Evolutionary conservation across 2,888 invertebrate species (phyloP).

Genomic region (Villa cingulata): DNA sequence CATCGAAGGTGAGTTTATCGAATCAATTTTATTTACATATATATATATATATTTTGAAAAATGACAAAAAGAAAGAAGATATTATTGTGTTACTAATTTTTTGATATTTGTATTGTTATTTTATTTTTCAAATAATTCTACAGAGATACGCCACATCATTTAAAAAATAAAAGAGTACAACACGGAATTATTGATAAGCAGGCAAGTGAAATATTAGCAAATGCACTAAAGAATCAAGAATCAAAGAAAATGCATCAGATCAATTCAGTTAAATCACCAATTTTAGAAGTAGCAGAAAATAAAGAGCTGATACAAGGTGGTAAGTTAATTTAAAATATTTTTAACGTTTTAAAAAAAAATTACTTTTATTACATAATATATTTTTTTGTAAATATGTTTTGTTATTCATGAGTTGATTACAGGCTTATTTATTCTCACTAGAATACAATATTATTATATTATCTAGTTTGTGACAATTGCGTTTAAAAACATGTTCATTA

Average conservation of each 20-base stretch:
- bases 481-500: no score
- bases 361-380: no score
- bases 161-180: conserved; percentile 92
- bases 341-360: no score
- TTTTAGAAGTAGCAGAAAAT: conserved; percentile 21
- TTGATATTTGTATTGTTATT: neutral
- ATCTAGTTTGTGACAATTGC: no score
- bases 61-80: no score
- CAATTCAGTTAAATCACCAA: conserved; percentile 27
- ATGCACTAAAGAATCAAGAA: conserved; percentile 27
- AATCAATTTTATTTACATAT: conserved; percentile 28
- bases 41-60: neutral
- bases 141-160: conserved; percentile 97
- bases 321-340: no score
- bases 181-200: conserved; percentile 50
- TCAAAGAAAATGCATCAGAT: conserved; percentile 25
- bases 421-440: no score
- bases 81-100: no score
- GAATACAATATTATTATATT: no score
- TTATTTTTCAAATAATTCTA: conserved; percentile 51
- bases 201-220: conserved; percentile 47
- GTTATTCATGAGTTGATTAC: no score
- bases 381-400: no score
- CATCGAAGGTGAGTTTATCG: conserved; percentile 36
- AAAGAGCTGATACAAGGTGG: conserved; percentile 19